Percentiles rank a stretch among this genome's conserved stretches.
Evolutionary conservation across 1,140 invertebrate genomes (phyloP).

Genomic region (Drosophila sturtevanti): DNA sequence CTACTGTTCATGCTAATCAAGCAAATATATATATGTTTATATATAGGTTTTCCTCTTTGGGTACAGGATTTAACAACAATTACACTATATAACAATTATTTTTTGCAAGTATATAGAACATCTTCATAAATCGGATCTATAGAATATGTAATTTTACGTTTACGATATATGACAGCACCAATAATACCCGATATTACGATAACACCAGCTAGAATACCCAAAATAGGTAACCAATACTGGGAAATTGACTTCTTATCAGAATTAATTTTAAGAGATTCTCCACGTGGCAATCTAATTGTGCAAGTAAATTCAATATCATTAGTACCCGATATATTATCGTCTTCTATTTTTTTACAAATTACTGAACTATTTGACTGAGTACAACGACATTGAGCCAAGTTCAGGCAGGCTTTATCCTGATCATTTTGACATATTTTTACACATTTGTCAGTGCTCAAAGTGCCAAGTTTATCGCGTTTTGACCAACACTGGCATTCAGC

Average conservation of each 20-base stretch:
- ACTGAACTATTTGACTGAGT: constrained; percentile 10
- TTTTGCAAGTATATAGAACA: not conserved
- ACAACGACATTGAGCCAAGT: constrained; percentile 24
- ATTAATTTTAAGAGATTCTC: not conserved
- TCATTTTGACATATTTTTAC: constrained; percentile 32
- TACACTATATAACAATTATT: too few relatives aligned
- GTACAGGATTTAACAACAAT: too few relatives aligned
- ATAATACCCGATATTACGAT: not conserved
- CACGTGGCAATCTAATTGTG: not conserved
- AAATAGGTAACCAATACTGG: not conserved
- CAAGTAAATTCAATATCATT: constrained; percentile 17
- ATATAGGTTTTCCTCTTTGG: too few relatives aligned
- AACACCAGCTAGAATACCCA: not conserved
- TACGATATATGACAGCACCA: not conserved
- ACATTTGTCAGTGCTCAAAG: constrained; percentile 29
- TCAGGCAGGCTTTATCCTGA: constrained; percentile 41
- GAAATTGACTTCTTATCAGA: not conserved
- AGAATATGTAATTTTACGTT: not conserved
- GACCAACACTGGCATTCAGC: constrained; percentile 46
- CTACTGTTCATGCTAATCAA: too few relatives aligned
- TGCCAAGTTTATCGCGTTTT: not conserved
- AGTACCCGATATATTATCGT: not conserved
- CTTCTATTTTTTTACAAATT: constrained; percentile 12
- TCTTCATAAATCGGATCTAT: not conserved
- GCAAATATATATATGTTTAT: too few relatives aligned